These are phyloP conservation scores for Cyanistes caeruleus DNA, from an alignment of 2,113 vertebrate genomes.

Conservation along the genomic window DNA sequence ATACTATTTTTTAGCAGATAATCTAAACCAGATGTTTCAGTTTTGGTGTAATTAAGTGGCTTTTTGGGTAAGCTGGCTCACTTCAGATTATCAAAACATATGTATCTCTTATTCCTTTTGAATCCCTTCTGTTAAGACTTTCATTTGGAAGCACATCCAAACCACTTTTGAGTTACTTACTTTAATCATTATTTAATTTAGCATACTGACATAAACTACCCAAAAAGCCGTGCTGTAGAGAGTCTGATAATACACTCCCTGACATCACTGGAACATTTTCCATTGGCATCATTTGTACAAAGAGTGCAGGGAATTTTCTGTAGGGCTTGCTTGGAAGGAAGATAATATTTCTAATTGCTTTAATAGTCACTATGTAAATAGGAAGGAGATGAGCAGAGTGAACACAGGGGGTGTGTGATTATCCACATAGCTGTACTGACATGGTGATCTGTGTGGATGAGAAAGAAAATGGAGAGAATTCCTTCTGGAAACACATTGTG, in stretches of 20 bases:
- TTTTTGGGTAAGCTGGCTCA: slow-evolving; percentile 38
- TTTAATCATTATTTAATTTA: slow-evolving; percentile 53
- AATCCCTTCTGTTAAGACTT: slow-evolving; percentile 2
- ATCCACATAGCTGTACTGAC: neutral
- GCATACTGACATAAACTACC: neutral
- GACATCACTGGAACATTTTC: neutral
- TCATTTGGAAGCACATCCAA: slow-evolving; percentile 32
- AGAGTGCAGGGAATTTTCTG: neutral
- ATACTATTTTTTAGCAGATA: slow-evolving; percentile 10
- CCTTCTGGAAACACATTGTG: neutral
- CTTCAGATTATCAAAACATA: slow-evolving; percentile 55
- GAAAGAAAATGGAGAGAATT: neutral
- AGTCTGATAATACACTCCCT: neutral
- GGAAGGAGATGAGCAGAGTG: neutral
- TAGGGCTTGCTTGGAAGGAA: neutral
- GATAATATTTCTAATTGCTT: neutral
- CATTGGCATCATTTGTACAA: neutral
- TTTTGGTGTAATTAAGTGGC: slow-evolving; percentile 45
- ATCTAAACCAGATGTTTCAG: slow-evolving; percentile 51
- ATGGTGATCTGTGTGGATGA: neutral
- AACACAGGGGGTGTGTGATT: neutral
- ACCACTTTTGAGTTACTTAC: slow-evolving; percentile 14
- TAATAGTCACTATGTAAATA: neutral
- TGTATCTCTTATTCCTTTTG: slow-evolving; percentile 11
- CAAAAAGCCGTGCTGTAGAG: neutral